Evolutionary conservation across 2,113 vertebrate genomes (phyloP), one percentile per base, ranked within the genome.

Genomic region (Morone saxatilis): DNA sequence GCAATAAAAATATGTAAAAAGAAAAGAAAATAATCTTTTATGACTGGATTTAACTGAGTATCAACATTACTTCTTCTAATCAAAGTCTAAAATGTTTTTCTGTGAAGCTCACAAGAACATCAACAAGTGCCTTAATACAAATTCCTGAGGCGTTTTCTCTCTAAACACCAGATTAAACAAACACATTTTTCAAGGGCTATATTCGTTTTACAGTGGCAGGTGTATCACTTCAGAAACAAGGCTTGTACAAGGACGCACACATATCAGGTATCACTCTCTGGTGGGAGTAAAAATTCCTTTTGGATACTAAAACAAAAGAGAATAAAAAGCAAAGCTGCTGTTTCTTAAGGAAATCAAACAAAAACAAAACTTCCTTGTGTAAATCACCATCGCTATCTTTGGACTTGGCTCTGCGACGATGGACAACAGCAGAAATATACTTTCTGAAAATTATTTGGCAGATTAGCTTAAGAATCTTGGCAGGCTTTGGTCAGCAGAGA

Each of bases 371-470:
- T 89, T 93, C 86, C 88, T 71, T 20, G 61, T 71, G 56, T 89
- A 85, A 93, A 91, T 92, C 86, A 70, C 7, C 47, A 59, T 56
- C 59, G 81, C 92, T 93, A 84, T 95, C 89, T 95, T 93, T 95
- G 93, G 91, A 93, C 69, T 67, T 85, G 56, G 71, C 85, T 81
- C 91, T 63, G 75, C 53, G 80, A 4, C 70, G 66, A 80, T 5
- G 45, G 85, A 90, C 90, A 90, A 86, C 83, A 76, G 89, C 85
- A 90, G 86, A 93, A 93, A 88, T 92, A 88, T 89, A 89, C 96
- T 96, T 89, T 96, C 94, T 94, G 81, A 94, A 93, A 95, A 95
- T 94, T 85, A 92, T 93, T 96, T 99, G 97, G 96, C 96, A 96
- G 94, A 95, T 94, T 88, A 67, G 48, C 51, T 86, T 74, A 92